phyloP scores from a whole-genome alignment of 2,797 vertebrate species.

The Eulemur rubriventer region DNA sequence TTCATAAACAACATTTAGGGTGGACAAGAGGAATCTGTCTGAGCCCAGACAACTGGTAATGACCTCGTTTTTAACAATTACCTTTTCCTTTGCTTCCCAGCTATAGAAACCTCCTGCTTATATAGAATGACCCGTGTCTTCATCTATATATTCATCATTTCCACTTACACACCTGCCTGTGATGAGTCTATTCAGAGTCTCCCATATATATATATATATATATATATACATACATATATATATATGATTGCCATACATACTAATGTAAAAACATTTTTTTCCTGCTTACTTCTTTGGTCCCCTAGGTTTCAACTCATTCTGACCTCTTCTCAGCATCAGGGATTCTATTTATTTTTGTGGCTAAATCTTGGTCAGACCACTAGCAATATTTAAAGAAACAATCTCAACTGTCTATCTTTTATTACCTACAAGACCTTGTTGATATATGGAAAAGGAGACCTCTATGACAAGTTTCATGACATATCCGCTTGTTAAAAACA shows the following conservation, averaged over 20 bases:
- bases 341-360: slow-evolving; percentile 26
- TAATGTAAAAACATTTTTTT: neutral
- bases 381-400: neutral
- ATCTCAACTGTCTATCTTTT: slow-evolving; percentile 14
- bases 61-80: neutral
- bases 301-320: neutral
- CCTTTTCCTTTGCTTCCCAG: neutral
- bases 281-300: neutral
- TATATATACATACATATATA: too few relatives aligned
- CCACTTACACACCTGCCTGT: neutral
- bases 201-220: too few relatives aligned
- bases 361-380: neutral
- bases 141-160: neutral
- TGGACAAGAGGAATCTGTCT: neutral
- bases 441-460: neutral
- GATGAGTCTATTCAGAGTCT: neutral
- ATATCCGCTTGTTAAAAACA: neutral
- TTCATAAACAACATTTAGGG: neutral
- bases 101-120: neutral
- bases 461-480: neutral
- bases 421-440: neutral
- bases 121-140: neutral
- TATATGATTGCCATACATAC: neutral
- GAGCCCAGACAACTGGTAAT: neutral
- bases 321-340: neutral